Evolutionary conservation across 2,888 invertebrate genomes (phyloP).

Genomic region (Elegia similella): DNA sequence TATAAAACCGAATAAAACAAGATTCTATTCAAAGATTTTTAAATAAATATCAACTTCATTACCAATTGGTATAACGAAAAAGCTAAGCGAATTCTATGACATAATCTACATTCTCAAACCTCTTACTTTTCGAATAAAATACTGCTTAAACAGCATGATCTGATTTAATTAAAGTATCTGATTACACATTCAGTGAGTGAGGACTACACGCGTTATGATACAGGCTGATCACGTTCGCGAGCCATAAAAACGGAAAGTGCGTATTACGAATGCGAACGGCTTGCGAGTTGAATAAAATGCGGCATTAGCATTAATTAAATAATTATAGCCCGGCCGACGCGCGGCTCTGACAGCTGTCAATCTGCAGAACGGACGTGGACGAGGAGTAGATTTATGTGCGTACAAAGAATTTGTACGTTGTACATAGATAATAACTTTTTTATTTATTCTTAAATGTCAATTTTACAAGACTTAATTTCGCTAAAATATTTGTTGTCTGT

Average conservation of each 20-base stretch:
- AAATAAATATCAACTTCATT: too few species aligned
- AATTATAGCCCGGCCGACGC: slow-evolving; percentile 1
- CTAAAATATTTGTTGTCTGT: too few species aligned
- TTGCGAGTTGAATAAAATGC: slow-evolving; percentile 10
- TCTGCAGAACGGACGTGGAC: neutral
- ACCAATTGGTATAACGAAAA: too few species aligned
- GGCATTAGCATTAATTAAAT: slow-evolving; percentile 10
- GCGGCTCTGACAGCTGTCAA: slow-evolving; percentile 2
- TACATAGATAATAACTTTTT: too few species aligned
- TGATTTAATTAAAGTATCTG: slow-evolving; percentile 1
- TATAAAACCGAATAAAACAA: too few species aligned
- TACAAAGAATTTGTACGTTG: too few species aligned
- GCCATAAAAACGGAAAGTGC: slow-evolving; percentile 16
- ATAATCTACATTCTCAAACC: neutral
- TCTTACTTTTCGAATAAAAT: neutral
- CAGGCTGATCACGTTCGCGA: slow-evolving; percentile 5
- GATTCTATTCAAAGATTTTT: too few species aligned
- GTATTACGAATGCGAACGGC: slow-evolving; percentile 13
- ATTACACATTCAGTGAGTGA: slow-evolving; percentile 8
- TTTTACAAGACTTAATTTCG: too few species aligned
- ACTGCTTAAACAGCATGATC: neutral
- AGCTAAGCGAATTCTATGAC: too few species aligned
- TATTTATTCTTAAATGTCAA: too few species aligned
- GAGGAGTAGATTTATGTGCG: neutral
- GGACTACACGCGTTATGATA: neutral